Conservation (phyloP, 2,113 vertebrate species). For the Poicephalus meyeri region DNA sequence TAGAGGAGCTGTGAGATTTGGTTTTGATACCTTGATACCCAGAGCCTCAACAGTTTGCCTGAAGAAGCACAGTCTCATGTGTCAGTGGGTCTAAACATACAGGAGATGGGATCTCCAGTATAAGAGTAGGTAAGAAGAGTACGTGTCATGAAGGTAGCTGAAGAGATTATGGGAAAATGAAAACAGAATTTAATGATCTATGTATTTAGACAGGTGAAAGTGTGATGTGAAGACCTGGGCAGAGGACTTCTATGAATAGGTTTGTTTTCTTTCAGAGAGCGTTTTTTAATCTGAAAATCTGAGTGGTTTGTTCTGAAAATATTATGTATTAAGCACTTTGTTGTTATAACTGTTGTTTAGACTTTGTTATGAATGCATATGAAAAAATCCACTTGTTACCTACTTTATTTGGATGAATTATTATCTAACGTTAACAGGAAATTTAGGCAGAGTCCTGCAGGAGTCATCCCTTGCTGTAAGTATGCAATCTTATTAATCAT, state of each 20-base stretch:
- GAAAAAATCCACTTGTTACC: not conserved
- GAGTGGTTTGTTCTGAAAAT: not conserved
- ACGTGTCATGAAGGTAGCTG: accelerated
- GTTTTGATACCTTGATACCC: not conserved
- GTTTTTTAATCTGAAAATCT: not conserved
- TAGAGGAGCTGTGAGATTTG: accelerated
- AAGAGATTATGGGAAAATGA: not conserved
- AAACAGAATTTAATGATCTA: not conserved
- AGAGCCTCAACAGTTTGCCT: not conserved
- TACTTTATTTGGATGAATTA: not conserved
- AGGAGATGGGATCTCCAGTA: not conserved
- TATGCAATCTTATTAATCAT: not conserved
- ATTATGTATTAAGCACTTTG: not conserved
- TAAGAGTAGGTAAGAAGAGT: not conserved
- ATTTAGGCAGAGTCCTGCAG: not conserved
- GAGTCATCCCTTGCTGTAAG: not conserved
- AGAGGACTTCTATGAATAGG: not conserved
- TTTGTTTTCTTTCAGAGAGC: not conserved
- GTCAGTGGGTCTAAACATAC: accelerated
- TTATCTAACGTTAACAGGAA: not conserved
- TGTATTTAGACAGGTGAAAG: not conserved
- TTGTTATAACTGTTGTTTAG: not conserved
- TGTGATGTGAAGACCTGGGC: not conserved
- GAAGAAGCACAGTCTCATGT: not conserved
- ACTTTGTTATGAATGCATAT: not conserved